These are phyloP conservation scores for Craniophora ligustri DNA, from an alignment of 2,888 invertebrate species.

Conservation along the genomic window DNA sequence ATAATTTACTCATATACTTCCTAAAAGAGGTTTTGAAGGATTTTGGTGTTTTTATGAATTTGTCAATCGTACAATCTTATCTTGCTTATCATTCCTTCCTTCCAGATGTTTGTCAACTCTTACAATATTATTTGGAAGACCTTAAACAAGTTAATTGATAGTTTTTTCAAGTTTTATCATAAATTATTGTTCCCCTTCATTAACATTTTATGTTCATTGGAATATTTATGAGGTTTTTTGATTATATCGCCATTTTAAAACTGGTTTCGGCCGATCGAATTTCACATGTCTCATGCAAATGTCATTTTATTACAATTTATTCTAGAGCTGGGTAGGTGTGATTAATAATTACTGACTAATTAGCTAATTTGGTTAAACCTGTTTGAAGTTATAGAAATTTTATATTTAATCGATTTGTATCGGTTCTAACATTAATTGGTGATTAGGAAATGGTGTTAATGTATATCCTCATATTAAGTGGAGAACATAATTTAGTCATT, in stretches of 20 bases:
- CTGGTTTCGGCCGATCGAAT: constrained; percentile 27
- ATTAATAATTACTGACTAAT: constrained; percentile 44
- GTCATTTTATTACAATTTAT: constrained; percentile 29
- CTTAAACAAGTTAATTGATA: constrained; percentile 66
- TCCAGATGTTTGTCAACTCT: constrained; percentile 3
- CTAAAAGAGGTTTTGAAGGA: too few relatives aligned
- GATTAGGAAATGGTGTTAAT: constrained; percentile 6
- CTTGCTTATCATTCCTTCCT: not conserved
- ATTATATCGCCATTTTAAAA: constrained; percentile 22
- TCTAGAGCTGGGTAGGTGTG: constrained; percentile 27
- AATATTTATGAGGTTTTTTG: constrained; percentile 30
- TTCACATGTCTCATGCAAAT: constrained; percentile 27
- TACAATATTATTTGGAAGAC: constrained; percentile 57
- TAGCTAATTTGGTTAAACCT: constrained; percentile 39
- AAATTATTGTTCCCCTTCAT: constrained; percentile 56
- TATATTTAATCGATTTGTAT: constrained; percentile 16
- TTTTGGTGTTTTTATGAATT: too few relatives aligned
- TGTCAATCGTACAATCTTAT: too few relatives aligned
- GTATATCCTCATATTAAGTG: not conserved
- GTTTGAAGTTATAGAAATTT: not conserved
- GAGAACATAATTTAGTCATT: constrained; percentile 12
- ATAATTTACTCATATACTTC: too few relatives aligned
- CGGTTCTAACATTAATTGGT: constrained; percentile 13
- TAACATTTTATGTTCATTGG: constrained; percentile 29
- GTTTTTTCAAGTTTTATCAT: constrained; percentile 58